These are phyloP conservation scores for Cynaeus angustus DNA, from an alignment of 2,888 invertebrate genomes.

Conservation along the genomic window DNA sequence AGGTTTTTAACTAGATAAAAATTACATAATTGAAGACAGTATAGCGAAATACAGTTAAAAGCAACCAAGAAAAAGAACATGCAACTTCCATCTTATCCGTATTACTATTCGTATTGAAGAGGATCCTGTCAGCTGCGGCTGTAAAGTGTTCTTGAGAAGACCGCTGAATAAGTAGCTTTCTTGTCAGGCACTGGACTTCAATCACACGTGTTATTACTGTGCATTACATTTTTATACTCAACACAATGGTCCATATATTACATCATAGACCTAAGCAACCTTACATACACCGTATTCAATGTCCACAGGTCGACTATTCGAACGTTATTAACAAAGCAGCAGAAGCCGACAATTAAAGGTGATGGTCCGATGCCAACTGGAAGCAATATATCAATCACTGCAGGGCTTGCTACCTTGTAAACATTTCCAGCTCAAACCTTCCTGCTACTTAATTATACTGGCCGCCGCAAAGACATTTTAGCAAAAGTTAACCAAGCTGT, in stretches of 20 bases:
- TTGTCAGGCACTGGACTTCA: slow-evolving; percentile 66
- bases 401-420: slow-evolving; percentile 39
- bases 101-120: slow-evolving; percentile 58
- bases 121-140: slow-evolving; percentile 62
- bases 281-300: slow-evolving; percentile 50
- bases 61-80: slow-evolving; percentile 19
- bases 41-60: slow-evolving; percentile 30
- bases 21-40: slow-evolving; percentile 30
- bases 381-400: slow-evolving; percentile 59
- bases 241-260: slow-evolving; percentile 71
- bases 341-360: slow-evolving; percentile 66
- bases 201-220: slow-evolving; percentile 69
- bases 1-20: slow-evolving; percentile 8
- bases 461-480: slow-evolving; percentile 27
- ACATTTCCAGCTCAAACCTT: slow-evolving; percentile 36
- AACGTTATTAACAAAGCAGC: slow-evolving; percentile 62
- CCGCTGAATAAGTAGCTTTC: slow-evolving; percentile 67
- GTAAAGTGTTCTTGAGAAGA: slow-evolving; percentile 66
- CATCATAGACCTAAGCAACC: slow-evolving; percentile 60
- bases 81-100: slow-evolving; percentile 44
- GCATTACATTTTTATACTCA: slow-evolving; percentile 66
- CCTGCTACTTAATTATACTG: slow-evolving; percentile 45
- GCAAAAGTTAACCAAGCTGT: slow-evolving; percentile 20
- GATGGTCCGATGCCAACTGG: slow-evolving; percentile 60
- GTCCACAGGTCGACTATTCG: slow-evolving; percentile 53